Evolutionary conservation across 2,113 vertebrate species (phyloP), one percentile per base, ranked within the genome.

Genomic region (Coryphaenoides rupestris): DNA sequence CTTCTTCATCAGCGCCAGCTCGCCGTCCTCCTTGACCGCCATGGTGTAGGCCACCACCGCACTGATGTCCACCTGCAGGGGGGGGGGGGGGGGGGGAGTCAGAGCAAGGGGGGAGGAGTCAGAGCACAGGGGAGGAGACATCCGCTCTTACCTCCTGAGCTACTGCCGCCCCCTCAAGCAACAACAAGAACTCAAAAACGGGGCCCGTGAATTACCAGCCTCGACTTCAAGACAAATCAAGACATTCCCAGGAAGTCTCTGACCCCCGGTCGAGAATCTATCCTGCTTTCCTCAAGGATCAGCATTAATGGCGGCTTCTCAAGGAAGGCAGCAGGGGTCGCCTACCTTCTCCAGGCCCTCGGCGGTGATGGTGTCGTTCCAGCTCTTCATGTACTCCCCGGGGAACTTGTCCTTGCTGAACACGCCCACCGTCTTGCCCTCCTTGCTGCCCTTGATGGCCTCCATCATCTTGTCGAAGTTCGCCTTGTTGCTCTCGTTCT

Each of bases 361-460:
- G 0, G 92, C 92, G 17, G 76, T 89, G 19, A 98, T 85, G 3
- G 88, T 87, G 55, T 96, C 93, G 12, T 93, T 95, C 95, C 95
- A 98, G 86, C 91, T 94, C 77, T 92, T 94, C 94, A 96, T 95
- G 87, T 96, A 98, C 13, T 96, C 95, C 4, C 95, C 95, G 0
- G 95, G 95, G 73, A 96, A 98, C 9, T 94, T 95, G 87, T 98
- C 95, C 79, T 97, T 98, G 87, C 88, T 93, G 88, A 98, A 98
- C 13, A 98, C 87, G 0, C 95, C 95, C 14, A 98, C 90, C 5
- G 90, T 89, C 67, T 93, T 94, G 12, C 95, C 95, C 0, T 87
- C 91, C 73, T 90, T 93, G 88, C 95, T 98, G 68, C 84, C 83
- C 55, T 83, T 82, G 72, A 98, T 89, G 0, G 94, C 95, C 69